A percentile compares a stretch with the other conserved stretches of the same genome.
These are phyloP conservation scores for Dendrocincla fuliginosa DNA, from an alignment of 2,797 vertebrate species.

Conservation along the genomic window DNA sequence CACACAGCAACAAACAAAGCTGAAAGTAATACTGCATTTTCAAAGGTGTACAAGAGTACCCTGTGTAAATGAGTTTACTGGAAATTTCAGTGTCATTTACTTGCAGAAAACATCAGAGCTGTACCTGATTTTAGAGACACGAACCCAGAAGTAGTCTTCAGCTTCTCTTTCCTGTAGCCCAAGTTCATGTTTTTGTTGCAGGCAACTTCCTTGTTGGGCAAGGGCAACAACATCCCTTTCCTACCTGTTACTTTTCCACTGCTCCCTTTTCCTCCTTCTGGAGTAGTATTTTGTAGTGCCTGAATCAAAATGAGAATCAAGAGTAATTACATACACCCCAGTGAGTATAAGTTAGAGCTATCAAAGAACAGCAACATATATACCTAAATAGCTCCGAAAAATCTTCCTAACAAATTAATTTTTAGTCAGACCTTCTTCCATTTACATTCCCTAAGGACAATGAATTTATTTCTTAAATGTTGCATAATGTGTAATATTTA, in stretches of 20 bases:
- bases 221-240: background rate
- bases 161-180: background rate
- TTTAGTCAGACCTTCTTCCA: background rate
- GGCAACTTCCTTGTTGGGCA: background rate
- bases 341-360: background rate
- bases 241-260: background rate
- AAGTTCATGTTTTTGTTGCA: background rate
- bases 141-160: background rate
- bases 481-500: background rate
- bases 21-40: background rate
- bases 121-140: background rate
- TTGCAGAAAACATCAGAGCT: background rate
- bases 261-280: background rate
- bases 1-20: conserved; percentile 3
- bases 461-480: background rate
- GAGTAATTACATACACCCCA: background rate
- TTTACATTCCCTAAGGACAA: background rate
- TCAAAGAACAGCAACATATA: background rate
- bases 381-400: background rate
- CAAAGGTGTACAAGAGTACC: background rate
- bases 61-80: background rate
- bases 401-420: background rate
- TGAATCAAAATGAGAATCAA: background rate
- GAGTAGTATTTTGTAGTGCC: background rate
- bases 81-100: background rate